Base-by-base conservation (phyloP, 1,140 invertebrate genomes). In the Physella acuta region DNA sequence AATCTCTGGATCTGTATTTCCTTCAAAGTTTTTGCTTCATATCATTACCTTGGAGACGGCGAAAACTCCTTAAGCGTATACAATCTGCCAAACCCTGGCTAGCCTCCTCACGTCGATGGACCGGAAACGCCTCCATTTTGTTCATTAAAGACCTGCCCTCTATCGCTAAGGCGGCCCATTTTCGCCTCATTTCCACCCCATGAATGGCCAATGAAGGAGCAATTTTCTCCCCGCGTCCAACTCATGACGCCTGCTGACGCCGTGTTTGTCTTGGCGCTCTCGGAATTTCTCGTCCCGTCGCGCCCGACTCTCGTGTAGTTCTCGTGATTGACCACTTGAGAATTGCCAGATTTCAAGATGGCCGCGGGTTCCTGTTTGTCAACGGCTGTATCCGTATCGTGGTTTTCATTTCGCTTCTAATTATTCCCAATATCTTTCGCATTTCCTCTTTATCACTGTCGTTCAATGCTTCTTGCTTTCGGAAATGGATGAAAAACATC, bases 111-210 rank as follows among this genome's bases (percentile, higher is more conserved):
- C 33, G 28, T 26, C 36, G 59, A 61, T 44, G 59, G 24, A 24
- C 37, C 36, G 59, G 59, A 61, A 61, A 61, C 59, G 59, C 36
- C 59, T 61, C 59, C 59, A 61, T 61, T 61, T 61, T 61, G 59
- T 61, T 61, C 59, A 61, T 61, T 61, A 61, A 61, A 61, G 59
- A 39, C 59, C 59, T 26, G 59, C 37, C 39, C 59, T 61, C 59
- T 44, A 61, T 61, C 59, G 59, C 59, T 24, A 61, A 36, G 59
- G 36, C 59, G 33, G 37, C 1, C 59, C 59, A 61, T 61, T 61
- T 61, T 61, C 59, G 59, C 59, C 59, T 61, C 59, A 36, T 61
- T 61, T 61, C 59, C 59, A 61, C 59, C 36, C 59, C 33, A 61
- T 61, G 59, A 61, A 61, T 61, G 59, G 34, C 59, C 36, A 61